phyloP scores from a whole-genome alignment of 2,888 invertebrate genomes.

The Ennomos quercinarius region DNA sequence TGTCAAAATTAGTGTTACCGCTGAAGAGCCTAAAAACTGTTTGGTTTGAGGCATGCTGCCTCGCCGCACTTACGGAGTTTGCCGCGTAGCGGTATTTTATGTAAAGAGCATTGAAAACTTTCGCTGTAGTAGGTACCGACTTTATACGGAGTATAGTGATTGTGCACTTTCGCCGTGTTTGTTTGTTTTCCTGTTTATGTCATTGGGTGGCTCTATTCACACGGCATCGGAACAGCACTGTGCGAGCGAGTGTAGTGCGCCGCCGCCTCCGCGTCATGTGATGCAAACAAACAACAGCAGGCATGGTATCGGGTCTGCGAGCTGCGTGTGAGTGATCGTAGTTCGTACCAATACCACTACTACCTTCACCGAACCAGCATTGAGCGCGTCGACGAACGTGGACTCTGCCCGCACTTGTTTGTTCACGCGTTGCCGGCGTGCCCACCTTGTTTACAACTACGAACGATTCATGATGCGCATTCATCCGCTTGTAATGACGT shows the following conservation, averaged over 20 bases:
- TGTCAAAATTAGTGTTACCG: too few relatives aligned
- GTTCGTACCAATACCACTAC: neutral
- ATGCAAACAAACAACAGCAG: slow-evolving; percentile 46
- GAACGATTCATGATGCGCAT: slow-evolving; percentile 65
- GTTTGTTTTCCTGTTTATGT: slow-evolving; percentile 49
- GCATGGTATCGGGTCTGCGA: slow-evolving; percentile 16
- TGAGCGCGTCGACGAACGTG: slow-evolving; percentile 49
- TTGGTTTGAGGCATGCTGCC: neutral
- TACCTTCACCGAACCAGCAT: slow-evolving; percentile 7
- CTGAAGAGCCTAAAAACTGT: too few relatives aligned
- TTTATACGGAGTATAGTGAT: slow-evolving; percentile 41
- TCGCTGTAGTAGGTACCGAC: slow-evolving; percentile 60
- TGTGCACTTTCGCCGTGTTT: slow-evolving; percentile 70
- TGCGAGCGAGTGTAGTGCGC: slow-evolving; percentile 21
- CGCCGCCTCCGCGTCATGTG: slow-evolving; percentile 40
- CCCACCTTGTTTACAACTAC: slow-evolving; percentile 76
- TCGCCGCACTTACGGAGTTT: slow-evolving; percentile 1
- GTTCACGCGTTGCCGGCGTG: slow-evolving; percentile 79
- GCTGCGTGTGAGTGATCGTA: neutral
- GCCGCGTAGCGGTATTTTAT: slow-evolving; percentile 5
- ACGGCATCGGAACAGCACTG: slow-evolving; percentile 10
- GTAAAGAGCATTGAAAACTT: slow-evolving; percentile 58
- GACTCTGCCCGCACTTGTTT: slow-evolving; percentile 69
- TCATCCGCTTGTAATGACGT: slow-evolving; percentile 57
- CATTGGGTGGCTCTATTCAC: slow-evolving; percentile 46